These are phyloP conservation scores for Delia radicum DNA, from an alignment of 1,140 invertebrate species.

Conservation along the genomic window DNA sequence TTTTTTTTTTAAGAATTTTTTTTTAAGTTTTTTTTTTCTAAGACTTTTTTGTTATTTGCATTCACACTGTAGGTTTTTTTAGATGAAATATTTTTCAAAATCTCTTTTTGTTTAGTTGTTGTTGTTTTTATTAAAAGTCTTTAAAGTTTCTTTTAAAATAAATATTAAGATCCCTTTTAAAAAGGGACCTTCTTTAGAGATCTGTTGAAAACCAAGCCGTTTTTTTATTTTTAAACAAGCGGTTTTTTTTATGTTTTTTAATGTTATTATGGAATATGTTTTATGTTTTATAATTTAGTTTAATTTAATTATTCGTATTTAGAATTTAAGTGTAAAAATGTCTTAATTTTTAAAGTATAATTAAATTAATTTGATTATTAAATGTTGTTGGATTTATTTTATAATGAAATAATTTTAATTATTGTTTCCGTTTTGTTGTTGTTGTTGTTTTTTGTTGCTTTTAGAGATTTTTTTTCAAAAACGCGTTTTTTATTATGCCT, in stretches of 20 bases:
- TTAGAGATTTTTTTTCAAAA: background rate
- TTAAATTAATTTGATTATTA: constrained; percentile 26
- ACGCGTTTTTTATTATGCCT: background rate
- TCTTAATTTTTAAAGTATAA: background rate
- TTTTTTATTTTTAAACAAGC: background rate
- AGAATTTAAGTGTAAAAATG: constrained; percentile 20
- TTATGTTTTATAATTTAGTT: constrained; percentile 28
- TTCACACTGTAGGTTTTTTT: background rate
- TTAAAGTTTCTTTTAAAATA: constrained; percentile 3
- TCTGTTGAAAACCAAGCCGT: background rate
- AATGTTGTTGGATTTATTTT: background rate
- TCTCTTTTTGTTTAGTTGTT: background rate
- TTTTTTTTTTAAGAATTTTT: background rate
- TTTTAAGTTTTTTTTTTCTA: constrained; percentile 11
- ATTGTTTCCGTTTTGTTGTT: constrained; percentile 30
- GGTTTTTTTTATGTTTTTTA: background rate
- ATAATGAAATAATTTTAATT: constrained; percentile 23
- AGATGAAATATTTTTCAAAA: background rate
- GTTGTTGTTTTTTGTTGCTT: constrained; percentile 23
- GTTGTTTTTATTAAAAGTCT: too few species aligned
- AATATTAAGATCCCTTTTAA: background rate
- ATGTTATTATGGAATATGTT: constrained; percentile 8
- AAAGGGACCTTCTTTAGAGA: background rate
- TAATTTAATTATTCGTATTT: constrained; percentile 27
- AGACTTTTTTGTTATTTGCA: background rate